Evolutionary conservation across 2,888 invertebrate species (phyloP), one percentile per base, ranked within the genome.

Genomic region (Erannis defoliaria): DNA sequence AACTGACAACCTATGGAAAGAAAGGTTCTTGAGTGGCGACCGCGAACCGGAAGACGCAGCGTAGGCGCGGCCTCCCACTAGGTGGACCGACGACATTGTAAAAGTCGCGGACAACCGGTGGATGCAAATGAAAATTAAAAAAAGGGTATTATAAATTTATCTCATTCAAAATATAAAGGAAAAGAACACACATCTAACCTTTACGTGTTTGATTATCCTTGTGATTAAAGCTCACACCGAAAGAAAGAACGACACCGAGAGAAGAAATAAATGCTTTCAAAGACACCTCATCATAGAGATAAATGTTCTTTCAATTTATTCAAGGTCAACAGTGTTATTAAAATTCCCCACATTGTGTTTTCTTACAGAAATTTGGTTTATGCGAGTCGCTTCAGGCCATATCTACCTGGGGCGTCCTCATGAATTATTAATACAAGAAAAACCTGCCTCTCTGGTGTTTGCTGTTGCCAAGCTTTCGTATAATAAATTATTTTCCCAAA

Each of bases 341-440:
- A 62, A 53, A 62, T 57, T 57, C 48, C 29, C 12, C 62, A 62
- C 62, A 48, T 53, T 56, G 48, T 56, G 53, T 56, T 61, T 53
- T 46, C 62, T 53, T 42, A 53, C 53, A 62, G 49, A 62, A 62
- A 62, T 54, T 45, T 62, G 56, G 62, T 62, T 62, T 57, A 54
- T 57, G 48, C 29, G 23, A 40, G 35, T 42, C 62, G 51, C 14
- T 53, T 21, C 50, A 14, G 42, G 10, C 50, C 18, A 40, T 42
- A 40, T 63, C 55, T 59, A 55, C 63, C 63, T 59, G 49, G 31
- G 21, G 43, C 29, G 35, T 31, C 38, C 58, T 63, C 57, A 63
- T 63, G 63, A 63, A 63, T 63, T 63, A 63, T 63, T 63, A 55
- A 63, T 45, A 21, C n/a, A 50, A 55, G 54, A 54, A 58, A 62